Conservation (phyloP, 2,797 vertebrate species). For the Vultur gryphus region DNA sequence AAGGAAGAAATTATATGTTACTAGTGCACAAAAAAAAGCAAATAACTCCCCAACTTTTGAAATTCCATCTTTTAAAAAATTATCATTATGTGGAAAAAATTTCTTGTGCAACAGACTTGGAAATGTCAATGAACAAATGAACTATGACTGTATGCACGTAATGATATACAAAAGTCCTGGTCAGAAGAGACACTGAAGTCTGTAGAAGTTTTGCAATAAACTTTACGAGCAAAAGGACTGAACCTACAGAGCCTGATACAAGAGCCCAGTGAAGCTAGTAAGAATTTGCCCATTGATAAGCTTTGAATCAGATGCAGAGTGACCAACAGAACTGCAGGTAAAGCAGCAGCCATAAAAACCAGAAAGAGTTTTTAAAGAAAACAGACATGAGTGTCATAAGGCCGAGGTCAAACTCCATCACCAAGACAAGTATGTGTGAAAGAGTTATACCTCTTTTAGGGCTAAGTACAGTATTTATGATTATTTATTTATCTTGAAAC, state of each 20-base stretch:
- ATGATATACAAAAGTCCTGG: neutral
- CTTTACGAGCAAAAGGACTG: neutral
- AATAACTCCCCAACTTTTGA: neutral
- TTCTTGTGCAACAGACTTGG: neutral
- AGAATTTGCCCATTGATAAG: neutral
- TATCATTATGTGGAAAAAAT: neutral
- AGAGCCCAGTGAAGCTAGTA: neutral
- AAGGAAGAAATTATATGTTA: neutral
- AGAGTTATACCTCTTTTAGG: neutral
- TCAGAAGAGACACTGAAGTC: neutral
- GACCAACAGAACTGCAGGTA: neutral
- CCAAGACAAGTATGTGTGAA: neutral
- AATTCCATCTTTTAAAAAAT: neutral
- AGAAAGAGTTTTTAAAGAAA: neutral
- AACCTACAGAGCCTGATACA: neutral
- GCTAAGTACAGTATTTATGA: conserved; percentile 31
- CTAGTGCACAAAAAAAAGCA: neutral
- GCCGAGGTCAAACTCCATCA: neutral
- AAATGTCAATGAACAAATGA: neutral
- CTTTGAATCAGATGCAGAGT: neutral
- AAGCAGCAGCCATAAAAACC: neutral
- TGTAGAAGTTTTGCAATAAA: neutral
- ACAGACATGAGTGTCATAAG: neutral
- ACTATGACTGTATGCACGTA: neutral
- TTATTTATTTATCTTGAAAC: conserved; percentile 51